These are phyloP conservation scores for Bombus polaris DNA, from an alignment of 1,140 invertebrate species.

Conservation along the genomic window DNA sequence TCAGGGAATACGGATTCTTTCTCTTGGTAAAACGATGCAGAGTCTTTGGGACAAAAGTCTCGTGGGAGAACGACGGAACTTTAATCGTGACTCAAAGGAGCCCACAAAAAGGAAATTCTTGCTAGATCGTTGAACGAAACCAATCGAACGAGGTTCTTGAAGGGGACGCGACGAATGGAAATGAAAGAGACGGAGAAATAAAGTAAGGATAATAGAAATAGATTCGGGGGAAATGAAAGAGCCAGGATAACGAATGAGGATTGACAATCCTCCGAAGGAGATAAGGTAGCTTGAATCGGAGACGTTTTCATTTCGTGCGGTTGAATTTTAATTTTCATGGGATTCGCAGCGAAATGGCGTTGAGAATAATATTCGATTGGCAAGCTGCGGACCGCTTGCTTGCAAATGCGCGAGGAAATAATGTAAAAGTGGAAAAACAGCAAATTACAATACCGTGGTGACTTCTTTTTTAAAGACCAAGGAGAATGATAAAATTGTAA, in stretches of 20 bases:
- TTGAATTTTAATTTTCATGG: conserved; percentile 4
- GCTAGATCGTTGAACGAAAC: not conserved
- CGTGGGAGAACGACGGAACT: not conserved
- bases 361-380: not conserved
- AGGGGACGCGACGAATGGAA: not conserved
- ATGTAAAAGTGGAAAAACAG: too few relatives aligned
- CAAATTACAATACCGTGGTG: too few relatives aligned
- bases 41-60: not conserved
- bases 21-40: not conserved
- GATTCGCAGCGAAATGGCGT: not conserved
- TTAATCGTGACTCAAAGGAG: not conserved
- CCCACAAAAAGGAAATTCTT: not conserved
- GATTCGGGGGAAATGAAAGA: conserved; percentile 20
- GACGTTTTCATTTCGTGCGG: not conserved
- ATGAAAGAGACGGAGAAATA: not conserved
- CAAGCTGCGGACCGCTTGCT: not conserved
- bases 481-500: not conserved
- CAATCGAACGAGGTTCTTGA: not conserved
- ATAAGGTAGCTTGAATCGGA: not conserved
- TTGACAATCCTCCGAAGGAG: not conserved
- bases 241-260: not conserved
- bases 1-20: not conserved
- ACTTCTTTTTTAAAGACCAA: too few relatives aligned
- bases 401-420: not conserved
- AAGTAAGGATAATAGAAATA: conserved; percentile 48